Conservation (phyloP, 2,113 vertebrate genomes). For the Lepisosteus osseus region DNA sequence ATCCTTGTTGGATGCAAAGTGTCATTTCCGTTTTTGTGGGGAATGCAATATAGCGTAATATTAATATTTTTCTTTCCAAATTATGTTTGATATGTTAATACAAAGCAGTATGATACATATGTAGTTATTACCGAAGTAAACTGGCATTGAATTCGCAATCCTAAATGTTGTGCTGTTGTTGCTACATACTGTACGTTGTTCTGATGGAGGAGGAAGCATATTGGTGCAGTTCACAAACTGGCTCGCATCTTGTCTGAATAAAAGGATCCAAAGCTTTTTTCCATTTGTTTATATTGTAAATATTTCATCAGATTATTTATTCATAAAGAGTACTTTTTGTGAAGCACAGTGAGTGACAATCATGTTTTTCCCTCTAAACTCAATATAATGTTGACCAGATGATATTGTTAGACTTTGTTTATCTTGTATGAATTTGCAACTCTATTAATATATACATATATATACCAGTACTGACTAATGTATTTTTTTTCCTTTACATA, state of each 20-base stretch:
- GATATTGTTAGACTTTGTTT: constrained; percentile 50
- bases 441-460: constrained; percentile 50
- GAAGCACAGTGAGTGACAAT: constrained; percentile 52
- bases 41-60: constrained; percentile 39
- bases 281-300: constrained; percentile 52
- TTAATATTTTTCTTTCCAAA: constrained; percentile 34
- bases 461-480: constrained; percentile 26
- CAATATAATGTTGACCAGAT: constrained; percentile 41
- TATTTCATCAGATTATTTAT: constrained; percentile 48
- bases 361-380: constrained; percentile 45
- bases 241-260: constrained; percentile 39
- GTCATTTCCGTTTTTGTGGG: constrained; percentile 42
- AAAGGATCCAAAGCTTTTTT: constrained; percentile 40
- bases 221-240: constrained; percentile 28
- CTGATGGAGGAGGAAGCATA: constrained; percentile 36
- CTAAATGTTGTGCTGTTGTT: constrained; percentile 36
- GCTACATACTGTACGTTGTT: constrained; percentile 25
- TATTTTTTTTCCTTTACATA: constrained; percentile 1
- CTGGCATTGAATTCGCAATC: constrained; percentile 30
- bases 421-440: constrained; percentile 57
- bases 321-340: constrained; percentile 45
- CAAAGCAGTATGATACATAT: constrained; percentile 31
- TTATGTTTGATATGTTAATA: constrained; percentile 25
- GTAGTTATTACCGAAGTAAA: constrained; percentile 50
- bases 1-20: constrained; percentile 32